These are phyloP conservation scores for Monomorium pharaonis DNA, from an alignment of 1,140 invertebrate species.

Conservation along the genomic window DNA sequence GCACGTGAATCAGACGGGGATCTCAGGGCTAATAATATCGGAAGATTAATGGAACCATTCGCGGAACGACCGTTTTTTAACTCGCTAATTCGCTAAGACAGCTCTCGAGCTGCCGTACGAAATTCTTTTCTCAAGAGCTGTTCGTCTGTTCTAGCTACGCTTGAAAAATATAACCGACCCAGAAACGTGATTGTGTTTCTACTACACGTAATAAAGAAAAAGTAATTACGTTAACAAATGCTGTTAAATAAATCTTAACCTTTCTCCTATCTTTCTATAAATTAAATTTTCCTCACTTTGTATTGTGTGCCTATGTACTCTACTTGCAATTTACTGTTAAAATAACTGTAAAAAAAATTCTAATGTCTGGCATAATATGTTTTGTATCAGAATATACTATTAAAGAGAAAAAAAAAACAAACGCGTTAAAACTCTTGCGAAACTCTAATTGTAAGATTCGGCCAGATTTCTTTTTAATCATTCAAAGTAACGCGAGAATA, in stretches of 20 bases:
- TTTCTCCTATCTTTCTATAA: neutral
- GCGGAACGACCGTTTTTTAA: slow-evolving; percentile 26
- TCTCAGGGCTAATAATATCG: slow-evolving; percentile 52
- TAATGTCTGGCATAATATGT: neutral
- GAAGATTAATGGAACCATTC: slow-evolving; percentile 41
- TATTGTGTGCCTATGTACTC: neutral
- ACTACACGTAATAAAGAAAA: neutral
- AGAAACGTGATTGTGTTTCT: neutral
- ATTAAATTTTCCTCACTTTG: neutral
- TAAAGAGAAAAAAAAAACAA: neutral
- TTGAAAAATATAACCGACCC: neutral
- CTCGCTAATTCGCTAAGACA: slow-evolving; percentile 40
- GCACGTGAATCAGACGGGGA: slow-evolving; percentile 47
- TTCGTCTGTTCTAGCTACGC: neutral
- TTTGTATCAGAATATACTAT: neutral
- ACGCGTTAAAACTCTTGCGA: neutral
- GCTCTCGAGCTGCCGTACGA: neutral
- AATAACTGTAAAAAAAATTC: neutral
- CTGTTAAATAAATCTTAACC: neutral
- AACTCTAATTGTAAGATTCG: neutral
- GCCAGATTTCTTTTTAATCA: neutral
- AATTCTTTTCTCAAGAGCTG: slow-evolving; percentile 19
- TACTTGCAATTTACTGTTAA: neutral
- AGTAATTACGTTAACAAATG: neutral
- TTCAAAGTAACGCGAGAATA: slow-evolving; percentile 25